These are phyloP conservation scores for Drosophila grimshawi DNA, from an alignment of 1,140 invertebrate genomes.

Conservation along the genomic window DNA sequence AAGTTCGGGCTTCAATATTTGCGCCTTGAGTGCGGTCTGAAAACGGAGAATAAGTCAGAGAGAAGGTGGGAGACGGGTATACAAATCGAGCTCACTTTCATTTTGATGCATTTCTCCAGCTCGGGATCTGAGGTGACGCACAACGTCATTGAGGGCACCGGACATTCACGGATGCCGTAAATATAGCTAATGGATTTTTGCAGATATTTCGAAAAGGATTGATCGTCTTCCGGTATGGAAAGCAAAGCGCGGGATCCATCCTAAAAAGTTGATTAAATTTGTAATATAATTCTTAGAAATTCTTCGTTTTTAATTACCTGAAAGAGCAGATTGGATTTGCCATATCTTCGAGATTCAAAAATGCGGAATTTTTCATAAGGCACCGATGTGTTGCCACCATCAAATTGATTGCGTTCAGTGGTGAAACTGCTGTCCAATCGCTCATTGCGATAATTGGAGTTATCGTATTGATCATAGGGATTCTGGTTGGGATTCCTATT, in stretches of 20 bases:
- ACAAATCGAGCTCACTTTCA: conserved; percentile 89
- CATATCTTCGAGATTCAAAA: conserved; percentile 90
- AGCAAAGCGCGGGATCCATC: conserved; percentile 89
- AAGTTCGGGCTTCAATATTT: conserved; percentile 94
- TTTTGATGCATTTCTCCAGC: conserved; percentile 96
- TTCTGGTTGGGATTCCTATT: conserved; percentile 53
- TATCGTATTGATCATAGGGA: conserved; percentile 50
- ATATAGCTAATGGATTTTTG: conserved; percentile 88
- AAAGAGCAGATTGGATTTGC: conserved; percentile 88
- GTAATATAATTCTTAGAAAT: neutral
- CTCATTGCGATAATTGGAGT: conserved; percentile 61
- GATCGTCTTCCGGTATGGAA: conserved; percentile 86
- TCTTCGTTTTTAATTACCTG: conserved; percentile 85
- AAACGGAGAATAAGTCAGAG: neutral
- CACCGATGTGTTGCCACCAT: conserved; percentile 79
- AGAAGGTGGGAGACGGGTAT: neutral
- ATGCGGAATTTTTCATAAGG: conserved; percentile 87
- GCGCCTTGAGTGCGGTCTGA: conserved; percentile 93
- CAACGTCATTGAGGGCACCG: conserved; percentile 91
- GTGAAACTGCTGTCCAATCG: conserved; percentile 75
- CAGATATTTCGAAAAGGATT: conserved; percentile 88
- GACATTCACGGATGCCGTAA: conserved; percentile 90
- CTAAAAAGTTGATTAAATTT: conserved; percentile 82
- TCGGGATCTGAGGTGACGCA: conserved; percentile 97
- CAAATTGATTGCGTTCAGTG: conserved; percentile 51